Evolutionary conservation across 1,140 invertebrate species (phyloP), one percentile per base, ranked within the genome.

Genomic region (Temnothorax nylanderi): DNA sequence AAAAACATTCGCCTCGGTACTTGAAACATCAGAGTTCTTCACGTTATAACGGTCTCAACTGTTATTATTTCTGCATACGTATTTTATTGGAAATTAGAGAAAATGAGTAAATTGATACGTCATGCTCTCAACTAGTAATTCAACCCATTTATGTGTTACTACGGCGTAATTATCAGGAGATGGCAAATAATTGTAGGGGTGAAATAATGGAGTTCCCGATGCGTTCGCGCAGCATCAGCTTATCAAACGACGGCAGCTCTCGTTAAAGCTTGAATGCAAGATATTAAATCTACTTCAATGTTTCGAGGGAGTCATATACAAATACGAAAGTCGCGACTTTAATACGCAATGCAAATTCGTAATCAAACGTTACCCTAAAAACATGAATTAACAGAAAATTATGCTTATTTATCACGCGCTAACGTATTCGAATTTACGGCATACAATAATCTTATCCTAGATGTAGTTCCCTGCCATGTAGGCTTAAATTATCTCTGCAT

Each of bases 321-420:
- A 81, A 81, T 56, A 56, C 49, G 78, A 81, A 71, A 81, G 49
- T 3, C 60, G 49, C 37, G 49, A 71, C 34, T 81, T 71, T 44
- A 58, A 72, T 71, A 56, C 37, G 78, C 65, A 56, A 81, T 56
- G 21, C 64, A n/a, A 71, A 16, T 65, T 21, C 3, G 21, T 44
- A 56, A 81, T 81, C 78, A 72, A 44, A 44, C 49, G 49, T 56
- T 56, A 37, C 16, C 37, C 78, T 71, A 71, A 81, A 81, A 81
- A 81, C 78, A 72, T 72, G 49, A 71, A 81, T 81, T 81, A 81
- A 81, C 65, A 56, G 65, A 54, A 81, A 81, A 81, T 81, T 71
- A 81, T 72, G 49, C 49, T 81, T 81, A 54, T 67, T 69, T 71
- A 81, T 71, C 78, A 58, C 78, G 21, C 49, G 65, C 37, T 72